Percentiles rank a stretch among this genome's conserved stretches.
phyloP scores from a whole-genome alignment of 1,140 invertebrate genomes.

The Cydia pomonella region DNA sequence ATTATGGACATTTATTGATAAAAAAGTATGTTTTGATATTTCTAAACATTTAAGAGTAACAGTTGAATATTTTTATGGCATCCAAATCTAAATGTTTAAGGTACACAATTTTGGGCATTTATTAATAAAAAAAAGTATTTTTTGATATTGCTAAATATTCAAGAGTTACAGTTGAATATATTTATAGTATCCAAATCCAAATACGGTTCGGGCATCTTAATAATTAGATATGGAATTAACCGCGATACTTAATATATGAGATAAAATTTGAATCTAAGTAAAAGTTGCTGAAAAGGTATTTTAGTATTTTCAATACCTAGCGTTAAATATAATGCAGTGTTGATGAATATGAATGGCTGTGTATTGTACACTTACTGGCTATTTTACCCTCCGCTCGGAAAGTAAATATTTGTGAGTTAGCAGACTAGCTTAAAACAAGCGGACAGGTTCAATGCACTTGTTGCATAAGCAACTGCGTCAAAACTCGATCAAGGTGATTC shows the following conservation, averaged over 20 bases:
- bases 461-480: conserved; percentile 63
- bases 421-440: conserved; percentile 30
- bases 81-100: too few relatives aligned
- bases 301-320: conserved; percentile 3
- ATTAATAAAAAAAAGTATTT: too few relatives aligned
- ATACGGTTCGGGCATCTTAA: too few relatives aligned
- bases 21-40: not conserved
- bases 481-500: conserved; percentile 63
- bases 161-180: too few relatives aligned
- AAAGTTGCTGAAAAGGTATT: not conserved
- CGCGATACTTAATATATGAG: too few relatives aligned
- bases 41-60: too few relatives aligned
- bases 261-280: too few relatives aligned
- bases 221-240: too few relatives aligned
- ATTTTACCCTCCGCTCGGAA: conserved; percentile 23
- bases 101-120: too few relatives aligned
- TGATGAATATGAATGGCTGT: not conserved
- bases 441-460: conserved; percentile 50
- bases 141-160: too few relatives aligned
- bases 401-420: conserved; percentile 49
- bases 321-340: not conserved
- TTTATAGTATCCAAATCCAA: too few relatives aligned
- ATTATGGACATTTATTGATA: not conserved
- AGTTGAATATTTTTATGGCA: too few relatives aligned
- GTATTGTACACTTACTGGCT: not conserved